Conservation (phyloP, 2,113 vertebrate genomes). For the Penelope pileata region DNA sequence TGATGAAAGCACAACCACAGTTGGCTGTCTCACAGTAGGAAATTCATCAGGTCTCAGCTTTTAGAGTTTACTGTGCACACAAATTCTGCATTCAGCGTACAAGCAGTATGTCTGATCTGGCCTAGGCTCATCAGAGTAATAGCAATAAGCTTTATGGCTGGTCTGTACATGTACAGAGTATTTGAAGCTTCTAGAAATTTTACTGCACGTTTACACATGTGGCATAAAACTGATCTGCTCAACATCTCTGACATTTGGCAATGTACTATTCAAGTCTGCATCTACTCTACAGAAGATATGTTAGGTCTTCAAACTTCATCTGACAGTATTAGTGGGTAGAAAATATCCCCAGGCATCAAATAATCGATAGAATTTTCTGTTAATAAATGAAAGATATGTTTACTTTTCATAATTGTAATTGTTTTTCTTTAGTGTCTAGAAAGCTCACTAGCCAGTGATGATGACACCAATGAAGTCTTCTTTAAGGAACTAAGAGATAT, state of each 20-base stretch:
- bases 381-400: neutral
- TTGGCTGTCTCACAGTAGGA: neutral
- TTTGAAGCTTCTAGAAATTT: neutral
- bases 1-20: neutral
- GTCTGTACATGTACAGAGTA: neutral
- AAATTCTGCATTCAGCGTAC: neutral
- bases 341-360: neutral
- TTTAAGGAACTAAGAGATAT: too few relatives aligned
- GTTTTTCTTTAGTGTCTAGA: neutral
- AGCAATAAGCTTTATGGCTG: neutral
- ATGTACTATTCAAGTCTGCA: neutral
- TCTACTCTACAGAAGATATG: rapidly evolving
- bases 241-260: neutral
- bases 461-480: too few relatives aligned
- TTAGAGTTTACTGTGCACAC: neutral
- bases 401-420: neutral
- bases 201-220: neutral
- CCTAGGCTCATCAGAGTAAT: neutral
- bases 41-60: neutral
- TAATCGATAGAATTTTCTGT: neutral
- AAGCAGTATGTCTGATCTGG: neutral
- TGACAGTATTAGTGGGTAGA: neutral
- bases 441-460: too few relatives aligned
- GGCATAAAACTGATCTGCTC: neutral
- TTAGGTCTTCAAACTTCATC: neutral